These are phyloP conservation scores for Hydrolagus colliei DNA, from an alignment of 2,797 vertebrate genomes.

Conservation along the genomic window DNA sequence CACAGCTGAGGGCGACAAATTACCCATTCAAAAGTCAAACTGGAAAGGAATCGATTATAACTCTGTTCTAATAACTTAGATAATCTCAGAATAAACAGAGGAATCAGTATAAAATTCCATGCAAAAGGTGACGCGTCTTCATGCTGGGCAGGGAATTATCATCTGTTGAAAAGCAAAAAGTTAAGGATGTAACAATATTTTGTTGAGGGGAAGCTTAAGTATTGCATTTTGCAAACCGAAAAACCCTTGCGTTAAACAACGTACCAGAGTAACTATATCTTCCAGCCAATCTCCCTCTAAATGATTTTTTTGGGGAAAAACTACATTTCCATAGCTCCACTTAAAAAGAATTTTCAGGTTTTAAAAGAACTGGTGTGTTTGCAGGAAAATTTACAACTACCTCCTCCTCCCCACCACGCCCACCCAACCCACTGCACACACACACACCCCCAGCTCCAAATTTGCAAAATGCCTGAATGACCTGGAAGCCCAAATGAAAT, in stretches of 20 bases:
- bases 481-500: constrained; percentile 19
- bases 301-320: too few species aligned
- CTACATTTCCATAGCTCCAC: neutral
- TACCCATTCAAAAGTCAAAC: neutral
- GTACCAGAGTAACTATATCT: too few species aligned
- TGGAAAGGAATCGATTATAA: neutral
- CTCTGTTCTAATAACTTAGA: neutral
- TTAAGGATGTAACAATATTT: neutral
- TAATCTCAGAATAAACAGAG: neutral
- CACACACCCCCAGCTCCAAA: neutral
- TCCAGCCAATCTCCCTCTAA: too few species aligned
- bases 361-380: neutral
- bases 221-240: constrained; percentile 25
- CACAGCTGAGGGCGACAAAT: too few species aligned
- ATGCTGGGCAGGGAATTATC: constrained; percentile 11
- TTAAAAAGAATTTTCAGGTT: neutral
- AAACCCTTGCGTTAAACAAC: neutral
- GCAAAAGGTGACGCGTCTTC: neutral
- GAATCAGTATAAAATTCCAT: neutral
- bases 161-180: neutral
- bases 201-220: neutral
- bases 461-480: constrained; percentile 22
- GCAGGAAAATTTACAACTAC: neutral
- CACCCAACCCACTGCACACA: too few species aligned
- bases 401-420: neutral